Percentiles rank a stretch among this genome's conserved stretches.
These are phyloP conservation scores for Galeopsomyia nigrocyanea DNA, from an alignment of 2,888 invertebrate genomes.

Conservation along the genomic window DNA sequence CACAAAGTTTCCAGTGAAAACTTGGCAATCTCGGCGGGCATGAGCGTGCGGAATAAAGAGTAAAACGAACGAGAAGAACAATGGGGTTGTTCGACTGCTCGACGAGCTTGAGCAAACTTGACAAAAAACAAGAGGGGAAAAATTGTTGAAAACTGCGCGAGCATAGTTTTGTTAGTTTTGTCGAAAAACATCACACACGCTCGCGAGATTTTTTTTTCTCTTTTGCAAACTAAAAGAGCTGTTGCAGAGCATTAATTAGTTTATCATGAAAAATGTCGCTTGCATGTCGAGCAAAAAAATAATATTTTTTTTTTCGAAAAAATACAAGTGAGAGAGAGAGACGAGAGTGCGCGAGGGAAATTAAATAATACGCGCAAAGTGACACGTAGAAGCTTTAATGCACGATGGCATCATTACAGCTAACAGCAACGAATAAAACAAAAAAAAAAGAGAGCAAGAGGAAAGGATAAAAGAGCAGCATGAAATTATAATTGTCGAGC, in stretches of 20 bases:
- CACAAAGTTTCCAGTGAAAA: slow-evolving; percentile 49
- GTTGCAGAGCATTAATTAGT: no score
- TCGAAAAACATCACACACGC: background rate
- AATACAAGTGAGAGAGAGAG: no score
- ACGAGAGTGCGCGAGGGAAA: background rate
- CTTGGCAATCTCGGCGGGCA: slow-evolving; percentile 51
- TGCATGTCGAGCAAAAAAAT: no score
- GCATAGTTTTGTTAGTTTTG: no score
- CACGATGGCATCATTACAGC: slow-evolving; percentile 30
- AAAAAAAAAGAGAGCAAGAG: background rate
- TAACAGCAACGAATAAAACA: background rate
- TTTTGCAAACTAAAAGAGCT: background rate
- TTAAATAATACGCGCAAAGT: slow-evolving; percentile 22
- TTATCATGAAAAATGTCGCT: no score
- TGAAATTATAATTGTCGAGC: slow-evolving; percentile 28
- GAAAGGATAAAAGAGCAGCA: background rate
- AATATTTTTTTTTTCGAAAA: no score
- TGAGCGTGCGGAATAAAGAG: background rate
- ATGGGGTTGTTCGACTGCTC: slow-evolving; percentile 29
- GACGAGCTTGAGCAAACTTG: slow-evolving; percentile 28
- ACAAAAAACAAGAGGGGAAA: slow-evolving; percentile 8
- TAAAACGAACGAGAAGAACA: slow-evolving; percentile 29
- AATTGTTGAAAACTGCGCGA: no score
- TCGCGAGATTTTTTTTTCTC: slow-evolving; percentile 11
- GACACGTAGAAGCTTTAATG: slow-evolving; percentile 11